These are phyloP conservation scores for Hybognathus amarus DNA, from an alignment of 2,797 vertebrate species.

Conservation along the genomic window DNA sequence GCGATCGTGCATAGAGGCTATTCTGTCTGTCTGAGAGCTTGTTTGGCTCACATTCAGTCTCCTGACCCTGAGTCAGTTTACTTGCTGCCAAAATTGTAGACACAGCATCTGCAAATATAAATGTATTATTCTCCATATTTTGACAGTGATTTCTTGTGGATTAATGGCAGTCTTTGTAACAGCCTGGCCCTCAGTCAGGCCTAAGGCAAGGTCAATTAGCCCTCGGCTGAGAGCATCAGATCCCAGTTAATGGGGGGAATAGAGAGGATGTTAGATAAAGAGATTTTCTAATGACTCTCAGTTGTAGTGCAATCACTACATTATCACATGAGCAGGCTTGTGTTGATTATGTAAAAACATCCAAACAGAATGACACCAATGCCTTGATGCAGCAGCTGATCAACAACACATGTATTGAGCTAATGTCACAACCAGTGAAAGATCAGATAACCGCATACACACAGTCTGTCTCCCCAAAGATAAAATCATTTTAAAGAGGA, in stretches of 20 bases:
- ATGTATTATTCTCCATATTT: slow-evolving; percentile 6
- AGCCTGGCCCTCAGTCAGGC: slow-evolving; percentile 21
- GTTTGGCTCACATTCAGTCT: background rate
- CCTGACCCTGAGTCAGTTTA: slow-evolving; percentile 19
- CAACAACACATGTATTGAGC: slow-evolving; percentile 23
- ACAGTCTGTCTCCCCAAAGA: background rate
- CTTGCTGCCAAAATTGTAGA: slow-evolving; percentile 14
- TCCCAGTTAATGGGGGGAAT: slow-evolving; percentile 21
- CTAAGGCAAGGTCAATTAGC: slow-evolving; percentile 42
- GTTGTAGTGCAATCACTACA: slow-evolving; percentile 16
- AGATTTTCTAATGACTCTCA: slow-evolving; percentile 14
- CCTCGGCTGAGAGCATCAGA: slow-evolving; percentile 39
- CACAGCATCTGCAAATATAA: slow-evolving; percentile 24
- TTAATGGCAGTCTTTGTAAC: slow-evolving; percentile 35
- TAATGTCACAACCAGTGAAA: background rate
- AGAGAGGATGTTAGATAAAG: slow-evolving; percentile 19
- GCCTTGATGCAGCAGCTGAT: slow-evolving; percentile 19
- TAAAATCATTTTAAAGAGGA: background rate
- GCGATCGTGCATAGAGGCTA: too few species aligned
- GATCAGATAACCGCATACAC: background rate
- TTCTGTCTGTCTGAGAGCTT: slow-evolving; percentile 13
- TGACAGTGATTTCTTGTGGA: slow-evolving; percentile 29
- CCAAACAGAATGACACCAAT: background rate
- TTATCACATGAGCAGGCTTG: slow-evolving; percentile 41
- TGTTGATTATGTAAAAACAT: slow-evolving; percentile 22